These are phyloP conservation scores for Leistus spinibarbis DNA, from an alignment of 2,888 invertebrate genomes.

Conservation along the genomic window DNA sequence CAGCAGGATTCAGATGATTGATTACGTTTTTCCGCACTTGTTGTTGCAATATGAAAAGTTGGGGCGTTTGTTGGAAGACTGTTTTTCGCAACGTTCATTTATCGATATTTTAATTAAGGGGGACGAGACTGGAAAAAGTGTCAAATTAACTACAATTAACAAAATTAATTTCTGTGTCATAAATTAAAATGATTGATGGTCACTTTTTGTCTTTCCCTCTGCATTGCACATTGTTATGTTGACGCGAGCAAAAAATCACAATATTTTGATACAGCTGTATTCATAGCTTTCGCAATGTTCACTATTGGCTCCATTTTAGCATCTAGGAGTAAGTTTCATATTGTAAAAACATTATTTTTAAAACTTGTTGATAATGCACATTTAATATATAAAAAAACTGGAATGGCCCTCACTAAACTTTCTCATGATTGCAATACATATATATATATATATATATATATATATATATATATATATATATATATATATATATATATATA, in stretches of 20 bases:
- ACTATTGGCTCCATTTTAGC: background rate
- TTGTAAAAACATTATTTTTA: too few relatives aligned
- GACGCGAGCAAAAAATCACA: background rate
- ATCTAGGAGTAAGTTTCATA: too few relatives aligned
- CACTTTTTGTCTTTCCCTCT: constrained; percentile 2
- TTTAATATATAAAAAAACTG: too few relatives aligned
- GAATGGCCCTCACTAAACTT: too few relatives aligned
- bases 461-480: too few relatives aligned
- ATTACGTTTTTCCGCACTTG: constrained; percentile 29
- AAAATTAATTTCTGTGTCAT: constrained; percentile 38
- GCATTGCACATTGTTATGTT: background rate
- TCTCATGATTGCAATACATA: too few relatives aligned
- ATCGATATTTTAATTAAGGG: constrained; percentile 39
- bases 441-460: too few relatives aligned
- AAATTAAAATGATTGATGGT: constrained; percentile 34
- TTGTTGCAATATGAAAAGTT: background rate
- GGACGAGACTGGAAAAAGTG: constrained; percentile 32
- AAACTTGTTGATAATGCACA: too few relatives aligned
- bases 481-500: too few relatives aligned
- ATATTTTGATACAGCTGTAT: background rate
- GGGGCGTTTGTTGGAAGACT: background rate
- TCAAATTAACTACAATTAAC: constrained; percentile 39
- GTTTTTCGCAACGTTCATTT: constrained; percentile 3
- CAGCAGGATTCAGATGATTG: constrained; percentile 17
- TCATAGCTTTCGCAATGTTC: background rate